Base-by-base conservation (phyloP, 2,888 invertebrate genomes). In the Drosophila phalerata region DNA sequence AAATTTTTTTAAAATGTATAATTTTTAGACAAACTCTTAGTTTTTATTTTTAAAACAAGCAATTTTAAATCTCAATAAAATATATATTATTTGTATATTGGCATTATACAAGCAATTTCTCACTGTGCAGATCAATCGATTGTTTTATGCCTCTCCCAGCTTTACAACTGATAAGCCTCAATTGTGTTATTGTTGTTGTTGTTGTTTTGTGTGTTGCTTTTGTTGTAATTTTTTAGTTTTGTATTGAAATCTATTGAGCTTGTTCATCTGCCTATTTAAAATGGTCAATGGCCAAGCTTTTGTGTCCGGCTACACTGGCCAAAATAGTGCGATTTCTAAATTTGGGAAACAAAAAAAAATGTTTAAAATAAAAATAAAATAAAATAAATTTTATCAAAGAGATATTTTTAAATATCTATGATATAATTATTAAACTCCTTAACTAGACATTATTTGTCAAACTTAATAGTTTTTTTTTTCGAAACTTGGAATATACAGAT, bases 161-260 rank as follows among this genome's bases (percentile, higher is more conserved):
- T 48, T n/a, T 55, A 34, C 30, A 43, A 37, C 57, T 61, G 71
- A 71, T 72, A 48, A 53, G 71, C 52, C 10, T 32, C 43, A 19
- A 19, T 40, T 17, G 1, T 30, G 13, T 17, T 25, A n/a, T 15
- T 34, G 32, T 11, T 15, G 51, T 13, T 13, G 19, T 19, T 19
- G 19, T 57, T 17, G 11, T 19, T 30, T n/a, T n/a, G 32, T 11
- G 22, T 15, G 51, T 13, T 13, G 19, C 28, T 19, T 22, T 57
- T 17, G 11, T 19, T 30, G 40, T 30, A 13, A 19, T 49, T 43
- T 49, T 43, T n/a, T 34, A 48, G 55, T 37, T 58, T 58, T 38
- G 37, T 37, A 25, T 37, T n/a, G 37, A 9, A 51, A 37, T 51
- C 34, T 37, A 51, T 25, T 51, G 51, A 51, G 51, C 17, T 45